Percentiles rank a stretch among this genome's conserved stretches.
phyloP scores from a whole-genome alignment of 2,888 invertebrate species.

The Deilephila porcellus region DNA sequence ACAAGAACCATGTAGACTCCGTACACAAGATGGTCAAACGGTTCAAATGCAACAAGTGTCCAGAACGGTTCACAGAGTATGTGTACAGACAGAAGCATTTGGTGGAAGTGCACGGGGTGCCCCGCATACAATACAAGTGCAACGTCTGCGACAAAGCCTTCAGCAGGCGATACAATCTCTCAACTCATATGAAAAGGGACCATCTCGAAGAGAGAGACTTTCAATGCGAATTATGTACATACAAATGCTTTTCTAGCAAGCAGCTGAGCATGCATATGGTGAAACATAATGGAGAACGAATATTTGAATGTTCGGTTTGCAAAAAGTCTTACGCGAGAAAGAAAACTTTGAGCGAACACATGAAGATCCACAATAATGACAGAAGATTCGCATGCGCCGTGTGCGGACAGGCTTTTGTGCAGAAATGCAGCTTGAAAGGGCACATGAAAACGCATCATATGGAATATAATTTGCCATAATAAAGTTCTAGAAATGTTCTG shows the following conservation, averaged over 20 bases:
- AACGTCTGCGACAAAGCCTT: slow-evolving; percentile 66
- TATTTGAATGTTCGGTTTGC: slow-evolving; percentile 69
- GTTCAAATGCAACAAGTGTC: slow-evolving; percentile 69
- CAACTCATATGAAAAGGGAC: slow-evolving; percentile 67
- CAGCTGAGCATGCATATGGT: slow-evolving; percentile 66
- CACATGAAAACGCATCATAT: slow-evolving; percentile 71
- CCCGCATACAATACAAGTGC: slow-evolving; percentile 65
- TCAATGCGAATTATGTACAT: slow-evolving; percentile 49
- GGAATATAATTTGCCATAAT: slow-evolving; percentile 48
- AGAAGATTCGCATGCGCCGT: slow-evolving; percentile 66
- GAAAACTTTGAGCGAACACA: slow-evolving; percentile 71
- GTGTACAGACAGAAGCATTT: slow-evolving; percentile 69
- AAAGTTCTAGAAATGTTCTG: not conserved
- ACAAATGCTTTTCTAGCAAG: slow-evolving; percentile 68
- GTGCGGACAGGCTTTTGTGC: slow-evolving; percentile 73
- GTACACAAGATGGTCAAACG: slow-evolving; percentile 65
- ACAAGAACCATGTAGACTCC: slow-evolving; percentile 61
- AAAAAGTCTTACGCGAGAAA: slow-evolving; percentile 73
- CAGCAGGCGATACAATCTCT: slow-evolving; percentile 59
- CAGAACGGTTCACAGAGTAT: slow-evolving; percentile 67
- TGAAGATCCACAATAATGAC: slow-evolving; percentile 74
- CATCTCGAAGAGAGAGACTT: slow-evolving; percentile 65
- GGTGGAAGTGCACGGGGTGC: slow-evolving; percentile 63
- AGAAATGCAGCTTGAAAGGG: slow-evolving; percentile 73
- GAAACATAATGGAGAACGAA: slow-evolving; percentile 66